phyloP scores from a whole-genome alignment of 2,888 invertebrate genomes.

The Tiliacea citrago region DNA sequence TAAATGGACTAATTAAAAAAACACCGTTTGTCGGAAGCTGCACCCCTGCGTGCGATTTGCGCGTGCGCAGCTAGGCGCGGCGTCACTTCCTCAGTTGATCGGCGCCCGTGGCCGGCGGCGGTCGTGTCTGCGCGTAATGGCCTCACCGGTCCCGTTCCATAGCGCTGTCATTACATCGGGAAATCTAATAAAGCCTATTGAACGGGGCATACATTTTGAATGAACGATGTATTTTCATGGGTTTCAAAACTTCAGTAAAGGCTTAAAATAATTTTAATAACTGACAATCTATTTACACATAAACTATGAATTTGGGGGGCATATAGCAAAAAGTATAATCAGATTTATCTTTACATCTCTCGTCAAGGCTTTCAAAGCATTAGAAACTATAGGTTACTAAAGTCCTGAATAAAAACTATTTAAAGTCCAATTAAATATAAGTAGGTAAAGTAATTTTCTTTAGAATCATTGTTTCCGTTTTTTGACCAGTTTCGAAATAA shows the following conservation, averaged over 20 bases:
- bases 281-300: not conserved
- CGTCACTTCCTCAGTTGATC: constrained; percentile 84
- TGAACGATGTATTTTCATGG: constrained; percentile 22
- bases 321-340: not conserved
- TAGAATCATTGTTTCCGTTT: constrained; percentile 12
- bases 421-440: not conserved
- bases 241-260: not conserved
- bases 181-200: constrained; percentile 64
- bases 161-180: constrained; percentile 64
- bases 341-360: not conserved
- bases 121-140: constrained; percentile 85
- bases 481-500: constrained; percentile 29
- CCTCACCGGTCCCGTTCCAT: constrained; percentile 78
- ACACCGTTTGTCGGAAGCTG: constrained; percentile 70
- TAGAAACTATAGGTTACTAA: not conserved
- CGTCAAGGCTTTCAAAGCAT: not conserved
- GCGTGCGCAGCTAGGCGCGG: constrained; percentile 65
- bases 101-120: constrained; percentile 81
- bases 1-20: constrained; percentile 67
- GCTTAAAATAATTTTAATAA: not conserved
- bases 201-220: constrained; percentile 29
- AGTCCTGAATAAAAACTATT: not conserved
- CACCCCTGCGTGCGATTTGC: constrained; percentile 72
- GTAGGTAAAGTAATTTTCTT: not conserved
- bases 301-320: too few relatives aligned